phyloP scores from a whole-genome alignment of 1,140 invertebrate species.

The Stenopsyche tienmushanensis region DNA sequence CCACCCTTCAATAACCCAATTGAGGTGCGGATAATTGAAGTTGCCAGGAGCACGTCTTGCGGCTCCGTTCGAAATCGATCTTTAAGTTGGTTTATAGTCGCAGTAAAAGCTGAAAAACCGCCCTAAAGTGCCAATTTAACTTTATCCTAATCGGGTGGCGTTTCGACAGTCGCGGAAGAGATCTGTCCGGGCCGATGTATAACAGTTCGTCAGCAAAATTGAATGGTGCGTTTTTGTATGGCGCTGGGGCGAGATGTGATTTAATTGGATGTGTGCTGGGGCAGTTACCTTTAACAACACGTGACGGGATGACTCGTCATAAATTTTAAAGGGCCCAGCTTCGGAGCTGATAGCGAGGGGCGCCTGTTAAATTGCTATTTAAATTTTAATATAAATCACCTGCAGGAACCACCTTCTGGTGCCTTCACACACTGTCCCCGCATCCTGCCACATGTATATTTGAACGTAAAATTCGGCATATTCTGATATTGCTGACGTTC shows the following conservation, averaged over 20 bases:
- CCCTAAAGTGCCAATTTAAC: neutral
- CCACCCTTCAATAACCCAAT: too few relatives aligned
- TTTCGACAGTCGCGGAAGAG: neutral
- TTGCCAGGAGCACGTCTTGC: too few relatives aligned
- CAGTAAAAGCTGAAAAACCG: neutral
- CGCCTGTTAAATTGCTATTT: slow-evolving; percentile 5
- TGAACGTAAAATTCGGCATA: too few relatives aligned
- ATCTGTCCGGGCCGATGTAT: neutral
- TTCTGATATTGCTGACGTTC: too few relatives aligned
- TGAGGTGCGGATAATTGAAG: too few relatives aligned
- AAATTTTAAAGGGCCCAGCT: slow-evolving; percentile 11
- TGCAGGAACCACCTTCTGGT: neutral
- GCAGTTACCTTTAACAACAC: neutral
- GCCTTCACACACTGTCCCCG: neutral
- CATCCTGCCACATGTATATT: neutral
- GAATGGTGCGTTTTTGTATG: neutral
- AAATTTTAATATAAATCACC: slow-evolving; percentile 7
- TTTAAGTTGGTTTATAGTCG: neutral
- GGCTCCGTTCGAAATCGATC: too few relatives aligned
- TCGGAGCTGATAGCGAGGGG: slow-evolving; percentile 8
- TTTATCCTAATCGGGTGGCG: neutral
- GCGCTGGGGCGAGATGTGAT: neutral
- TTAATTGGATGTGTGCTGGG: neutral
- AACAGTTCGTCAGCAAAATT: neutral
- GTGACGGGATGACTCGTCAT: slow-evolving; percentile 7